Evolutionary conservation across 2,113 vertebrate species (phyloP), one percentile per base, ranked within the genome.

Genomic region (Trinectes maculatus): DNA sequence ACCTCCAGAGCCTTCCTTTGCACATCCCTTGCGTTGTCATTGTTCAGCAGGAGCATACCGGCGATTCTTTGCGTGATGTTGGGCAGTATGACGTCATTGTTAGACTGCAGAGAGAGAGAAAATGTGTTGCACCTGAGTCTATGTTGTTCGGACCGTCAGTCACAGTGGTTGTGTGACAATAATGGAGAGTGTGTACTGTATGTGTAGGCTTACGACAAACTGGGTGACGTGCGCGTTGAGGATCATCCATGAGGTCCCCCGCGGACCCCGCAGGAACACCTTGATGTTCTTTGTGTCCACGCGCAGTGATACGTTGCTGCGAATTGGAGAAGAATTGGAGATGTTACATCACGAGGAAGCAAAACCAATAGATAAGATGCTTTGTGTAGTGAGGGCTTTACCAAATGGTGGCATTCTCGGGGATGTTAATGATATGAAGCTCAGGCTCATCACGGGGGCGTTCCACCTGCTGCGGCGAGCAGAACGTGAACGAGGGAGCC

Each of bases 341-440:
- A n/a, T n/a, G n/a, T n/a, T n/a, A n/a, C n/a, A n/a, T n/a, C 0
- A 55, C 21, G 8, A 26, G 5, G 18, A 44, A 36, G 18, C 3
- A 63, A 36, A 44, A 33, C 5, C 11, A 21, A 26, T 3, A 16
- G 3, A 22, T 44, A n/a, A 8, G 2, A 4, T 3, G 10, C n/a
- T 19, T 24, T 4, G 2, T 13, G 29, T 19, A 16, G 10, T 16
- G 3, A 47, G 6, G 29, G 29, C 29, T 48, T 90, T 87, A 94
- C 93, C 89, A 37, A 56, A 83, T 25, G 26, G 0, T 52, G n/a
- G 71, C 39, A 4, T 42, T 31, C 24, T 92, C 91, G 2, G 79
- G 89, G 60, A 94, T 92, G 78, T 93, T 93, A 52, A 94, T 87
- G 46, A 94, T 85, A 49, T 94, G 89, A 36, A 93, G 62, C 18